Conservation (phyloP, 2,888 invertebrate genomes). For the Ennomos quercinarius region DNA sequence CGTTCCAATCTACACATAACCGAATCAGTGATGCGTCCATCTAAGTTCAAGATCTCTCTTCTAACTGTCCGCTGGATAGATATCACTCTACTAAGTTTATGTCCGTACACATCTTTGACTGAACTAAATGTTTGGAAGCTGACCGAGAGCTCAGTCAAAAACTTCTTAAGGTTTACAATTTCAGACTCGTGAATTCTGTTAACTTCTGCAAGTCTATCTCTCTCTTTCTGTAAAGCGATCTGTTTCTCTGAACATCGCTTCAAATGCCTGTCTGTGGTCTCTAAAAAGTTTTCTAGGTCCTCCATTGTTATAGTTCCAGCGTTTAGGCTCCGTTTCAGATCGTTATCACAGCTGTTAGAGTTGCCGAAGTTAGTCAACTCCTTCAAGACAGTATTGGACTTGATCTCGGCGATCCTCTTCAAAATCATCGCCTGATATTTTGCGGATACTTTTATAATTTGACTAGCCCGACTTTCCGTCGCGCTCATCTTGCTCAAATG, state of each 20-base stretch:
- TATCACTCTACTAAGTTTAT: constrained; percentile 69
- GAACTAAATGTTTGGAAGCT: constrained; percentile 72
- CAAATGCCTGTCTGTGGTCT: constrained; percentile 75
- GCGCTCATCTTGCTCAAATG: constrained; percentile 73
- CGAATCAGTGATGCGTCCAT: constrained; percentile 60
- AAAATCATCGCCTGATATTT: constrained; percentile 79
- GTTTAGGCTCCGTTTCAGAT: constrained; percentile 63
- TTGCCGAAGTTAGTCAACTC: constrained; percentile 77
- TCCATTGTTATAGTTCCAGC: constrained; percentile 76
- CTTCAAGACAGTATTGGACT: constrained; percentile 72
- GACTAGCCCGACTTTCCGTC: constrained; percentile 71
- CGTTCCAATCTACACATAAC: constrained; percentile 69
- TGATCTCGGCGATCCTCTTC: constrained; percentile 76
- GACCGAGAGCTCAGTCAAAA: constrained; percentile 70
- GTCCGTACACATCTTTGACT: constrained; percentile 69
- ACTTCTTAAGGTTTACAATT: constrained; percentile 72
- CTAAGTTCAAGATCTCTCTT: constrained; percentile 69
- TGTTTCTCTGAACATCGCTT: constrained; percentile 73
- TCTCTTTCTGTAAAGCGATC: constrained; percentile 67
- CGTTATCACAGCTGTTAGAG: constrained; percentile 60
- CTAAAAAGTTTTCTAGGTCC: constrained; percentile 76
- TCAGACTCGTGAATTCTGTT: constrained; percentile 76
- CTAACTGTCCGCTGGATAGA: constrained; percentile 73
- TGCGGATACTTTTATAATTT: constrained; percentile 78
- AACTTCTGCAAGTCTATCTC: constrained; percentile 70